Evolutionary conservation across 2,113 vertebrate species (phyloP), one percentile per base, ranked within the genome.

Genomic region (Lamprologus ornatipinnis): DNA sequence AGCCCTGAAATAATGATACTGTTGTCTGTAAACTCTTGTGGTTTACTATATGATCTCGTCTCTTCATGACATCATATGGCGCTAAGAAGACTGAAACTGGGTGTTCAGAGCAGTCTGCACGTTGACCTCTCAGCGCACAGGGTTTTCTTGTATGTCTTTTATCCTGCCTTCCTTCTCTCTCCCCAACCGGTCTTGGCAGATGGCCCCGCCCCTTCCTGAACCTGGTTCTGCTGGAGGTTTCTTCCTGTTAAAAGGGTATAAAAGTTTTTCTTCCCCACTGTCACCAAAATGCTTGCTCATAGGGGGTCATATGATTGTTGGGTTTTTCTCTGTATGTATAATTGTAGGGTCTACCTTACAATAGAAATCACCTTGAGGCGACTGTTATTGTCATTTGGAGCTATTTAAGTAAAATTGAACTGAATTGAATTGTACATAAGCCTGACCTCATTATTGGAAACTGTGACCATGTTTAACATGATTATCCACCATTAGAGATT

Each of bases 101-200:
- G 70, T 75, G 2, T 31, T 75, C 37, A 31, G 70, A 75, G 42
- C 42, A 75, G 23, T 7, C 14, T 75, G 40, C 23, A 49, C 2
- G 1, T 28, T 47, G 40, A 49, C 40, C 70, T 75, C 37, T 75
- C 14, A 28, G 35, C 13, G 10, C 23, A 75, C 21, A 47, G 68
- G 23, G 6, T 31, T 75, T 28, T 12, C 70, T 75, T 75, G 42
- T 75, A 49, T n/a, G 31, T 63, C 58, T 3, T 63, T 63, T 1
- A 63, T 63, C 31, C 31, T n/a, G 58, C 0, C 58, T 63, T 35
- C 31, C 58, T 63, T 35, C 31, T 35, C 58, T 63, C 31, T 35
- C 58, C 28, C 31, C 28, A 63, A 1, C 14, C 5, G 26, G 28
- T 60, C 5, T 33, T 0, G 0, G 57, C 57, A 33, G 57, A 19